Evolutionary conservation across 2,888 invertebrate species (phyloP), one percentile per base, ranked within the genome.

Genomic region (Sympetrum striolatum): DNA sequence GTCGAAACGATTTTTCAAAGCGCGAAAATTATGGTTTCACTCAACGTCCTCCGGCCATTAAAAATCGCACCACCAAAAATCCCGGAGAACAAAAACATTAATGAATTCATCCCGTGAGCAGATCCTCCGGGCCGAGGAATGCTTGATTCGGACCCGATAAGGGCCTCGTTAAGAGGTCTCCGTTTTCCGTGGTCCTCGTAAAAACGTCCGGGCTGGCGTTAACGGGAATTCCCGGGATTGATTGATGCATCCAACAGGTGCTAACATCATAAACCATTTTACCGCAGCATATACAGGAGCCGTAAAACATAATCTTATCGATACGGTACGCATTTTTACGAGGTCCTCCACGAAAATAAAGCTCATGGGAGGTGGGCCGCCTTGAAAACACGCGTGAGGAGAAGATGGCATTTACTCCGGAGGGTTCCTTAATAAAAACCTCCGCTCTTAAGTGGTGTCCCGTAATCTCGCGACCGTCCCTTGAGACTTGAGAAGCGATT

Each of bases 241-340:
- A 64, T 37, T 64, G 86, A 60, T 86, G 37, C 1, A 39, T 86
- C 37, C 35, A 86, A 86, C 86, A 86, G 60, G 86, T 60, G 86
- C 60, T 31, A 60, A 37, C 31, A 58, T 86, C 86, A 86, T 86
- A 86, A 64, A 86, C 86, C 60, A 86, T 60, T 86, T 86, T 37
- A 86, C 60, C 82, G 10, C 22, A 35, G 53, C 64, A 14, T 60
- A 35, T 60, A 60, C 86, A 60, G 64, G 12, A 82, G 82, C 82
- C 35, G 53, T 82, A 82, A 64, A 86, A 37, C 31, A 31, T 73
- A 31, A 73, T 73, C 60, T 86, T 37, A 60, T 86, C 60, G 60
- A 86, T 60, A 60, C 22, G 73, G 31, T 25, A 18, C 53, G 5
- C 22, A 31, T 73, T 12, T 31, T 73, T 73, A 25, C 31, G 31